Evolutionary conservation across 2,888 invertebrate genomes (phyloP).

Genomic region (Psococerastis gibbosa): DNA sequence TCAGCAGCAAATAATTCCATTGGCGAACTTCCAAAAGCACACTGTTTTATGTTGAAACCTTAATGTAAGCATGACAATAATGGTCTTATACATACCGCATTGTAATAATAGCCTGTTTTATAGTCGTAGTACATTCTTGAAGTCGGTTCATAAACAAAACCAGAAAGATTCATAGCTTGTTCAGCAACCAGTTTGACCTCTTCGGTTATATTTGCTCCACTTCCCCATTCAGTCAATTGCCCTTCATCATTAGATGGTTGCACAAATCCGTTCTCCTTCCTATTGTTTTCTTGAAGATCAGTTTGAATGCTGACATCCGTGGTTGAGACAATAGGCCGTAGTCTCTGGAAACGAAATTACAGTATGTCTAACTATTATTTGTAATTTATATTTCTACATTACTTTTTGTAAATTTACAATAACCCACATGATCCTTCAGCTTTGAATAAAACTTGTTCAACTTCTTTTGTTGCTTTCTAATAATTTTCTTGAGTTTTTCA

Average conservation of each 20-base stretch:
- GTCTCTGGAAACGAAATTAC: slow-evolving; percentile 8
- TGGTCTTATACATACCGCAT: slow-evolving; percentile 53
- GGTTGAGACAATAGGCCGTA: neutral
- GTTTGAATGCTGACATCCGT: neutral
- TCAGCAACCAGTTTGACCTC: slow-evolving; percentile 63
- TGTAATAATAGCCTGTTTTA: slow-evolving; percentile 76
- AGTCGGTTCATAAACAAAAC: slow-evolving; percentile 71
- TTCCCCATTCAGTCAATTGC: slow-evolving; percentile 16
- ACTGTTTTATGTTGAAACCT: slow-evolving; percentile 1
- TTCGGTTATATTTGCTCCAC: slow-evolving; percentile 36
- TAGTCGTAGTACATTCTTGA: slow-evolving; percentile 80
- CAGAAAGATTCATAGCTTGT: slow-evolving; percentile 47
- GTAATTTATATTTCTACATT: slow-evolving; percentile 12
- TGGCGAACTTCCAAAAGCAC: slow-evolving; percentile 12
- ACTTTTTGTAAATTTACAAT: too few relatives aligned
- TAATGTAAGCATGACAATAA: slow-evolving; percentile 4
- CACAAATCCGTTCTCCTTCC: neutral
- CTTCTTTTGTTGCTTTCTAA: slow-evolving; percentile 36
- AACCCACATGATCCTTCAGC: slow-evolving; percentile 33
- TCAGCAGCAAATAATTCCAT: too few relatives aligned
- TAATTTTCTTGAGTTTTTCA: slow-evolving; percentile 33
- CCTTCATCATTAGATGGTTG: slow-evolving; percentile 13
- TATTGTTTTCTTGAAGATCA: neutral
- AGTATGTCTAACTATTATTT: neutral
- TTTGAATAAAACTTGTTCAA: slow-evolving; percentile 37